Evolutionary conservation across 2,113 vertebrate species (phyloP).

Genomic region (Macquaria ambigua): DNA sequence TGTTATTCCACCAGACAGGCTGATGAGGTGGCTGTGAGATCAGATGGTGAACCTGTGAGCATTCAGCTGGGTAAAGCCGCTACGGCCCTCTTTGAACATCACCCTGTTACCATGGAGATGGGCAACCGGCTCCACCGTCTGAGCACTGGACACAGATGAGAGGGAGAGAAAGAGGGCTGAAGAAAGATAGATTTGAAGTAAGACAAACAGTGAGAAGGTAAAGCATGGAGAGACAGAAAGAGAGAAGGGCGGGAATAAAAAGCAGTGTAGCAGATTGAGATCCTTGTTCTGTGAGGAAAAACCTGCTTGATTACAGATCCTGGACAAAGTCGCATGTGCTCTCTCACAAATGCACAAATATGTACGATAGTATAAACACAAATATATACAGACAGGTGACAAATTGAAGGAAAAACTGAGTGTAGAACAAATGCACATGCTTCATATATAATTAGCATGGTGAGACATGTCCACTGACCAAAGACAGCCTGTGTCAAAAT

Average conservation of each 20-base stretch:
- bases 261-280: background rate
- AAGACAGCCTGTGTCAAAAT: background rate
- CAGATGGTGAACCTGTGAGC: slow-evolving; percentile 58
- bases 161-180: slow-evolving; percentile 15
- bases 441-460: background rate
- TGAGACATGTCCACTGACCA: background rate
- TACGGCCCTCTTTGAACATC: slow-evolving; percentile 67
- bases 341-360: background rate
- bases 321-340: background rate
- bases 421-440: background rate
- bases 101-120: slow-evolving; percentile 78
- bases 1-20: slow-evolving; percentile 36
- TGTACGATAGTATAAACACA: background rate
- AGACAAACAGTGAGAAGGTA: slow-evolving; percentile 20
- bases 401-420: background rate
- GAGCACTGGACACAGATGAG: slow-evolving; percentile 65
- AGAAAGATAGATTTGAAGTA: background rate
- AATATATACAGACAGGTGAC: background rate
- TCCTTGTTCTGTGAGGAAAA: background rate
- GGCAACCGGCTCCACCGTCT: slow-evolving; percentile 45
- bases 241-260: background rate
- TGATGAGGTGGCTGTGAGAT: slow-evolving; percentile 49
- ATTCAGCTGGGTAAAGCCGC: slow-evolving; percentile 51
- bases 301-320: background rate
- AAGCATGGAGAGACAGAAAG: background rate